phyloP scores from a whole-genome alignment of 2,113 vertebrate genomes.

The Gasterosteus aculeatus region DNA sequence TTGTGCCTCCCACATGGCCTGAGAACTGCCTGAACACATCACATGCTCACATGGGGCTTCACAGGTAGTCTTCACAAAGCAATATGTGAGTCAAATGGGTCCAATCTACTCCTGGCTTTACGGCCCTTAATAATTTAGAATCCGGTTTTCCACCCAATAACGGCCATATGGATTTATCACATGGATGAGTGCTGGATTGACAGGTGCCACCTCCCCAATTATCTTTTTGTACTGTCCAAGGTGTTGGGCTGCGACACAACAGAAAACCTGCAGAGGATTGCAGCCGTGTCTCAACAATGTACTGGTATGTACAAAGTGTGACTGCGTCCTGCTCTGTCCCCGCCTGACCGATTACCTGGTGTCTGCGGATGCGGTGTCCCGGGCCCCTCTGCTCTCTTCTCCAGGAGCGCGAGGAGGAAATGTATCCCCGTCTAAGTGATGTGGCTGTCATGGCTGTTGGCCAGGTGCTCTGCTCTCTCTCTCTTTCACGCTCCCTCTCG shows the following conservation, averaged over 20 bases:
- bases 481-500: background rate
- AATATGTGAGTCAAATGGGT: constrained; percentile 14
- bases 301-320: background rate
- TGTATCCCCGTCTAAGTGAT: constrained; percentile 43
- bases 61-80: constrained; percentile 38
- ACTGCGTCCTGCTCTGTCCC: constrained; percentile 8
- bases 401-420: constrained; percentile 33
- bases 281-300: background rate
- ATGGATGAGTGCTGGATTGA: constrained; percentile 44
- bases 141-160: background rate
- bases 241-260: constrained; percentile 2
- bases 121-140: constrained; percentile 19
- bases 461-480: constrained; percentile 13
- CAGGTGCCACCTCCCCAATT: constrained; percentile 31
- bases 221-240: constrained; percentile 37
- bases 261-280: background rate
- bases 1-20: constrained; percentile 49
- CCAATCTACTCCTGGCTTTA: constrained; percentile 32
- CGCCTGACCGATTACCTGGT: background rate
- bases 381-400: constrained; percentile 6
- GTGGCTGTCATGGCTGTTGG: constrained; percentile 37
- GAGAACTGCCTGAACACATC: constrained; percentile 54
- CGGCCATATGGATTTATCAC: constrained; percentile 37
- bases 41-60: constrained; percentile 54
- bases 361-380: constrained; percentile 4